Percentiles rank a stretch among this genome's conserved stretches.
Evolutionary conservation across 1,140 invertebrate species (phyloP).

Genomic region (Panagrolaimus sp.): DNA sequence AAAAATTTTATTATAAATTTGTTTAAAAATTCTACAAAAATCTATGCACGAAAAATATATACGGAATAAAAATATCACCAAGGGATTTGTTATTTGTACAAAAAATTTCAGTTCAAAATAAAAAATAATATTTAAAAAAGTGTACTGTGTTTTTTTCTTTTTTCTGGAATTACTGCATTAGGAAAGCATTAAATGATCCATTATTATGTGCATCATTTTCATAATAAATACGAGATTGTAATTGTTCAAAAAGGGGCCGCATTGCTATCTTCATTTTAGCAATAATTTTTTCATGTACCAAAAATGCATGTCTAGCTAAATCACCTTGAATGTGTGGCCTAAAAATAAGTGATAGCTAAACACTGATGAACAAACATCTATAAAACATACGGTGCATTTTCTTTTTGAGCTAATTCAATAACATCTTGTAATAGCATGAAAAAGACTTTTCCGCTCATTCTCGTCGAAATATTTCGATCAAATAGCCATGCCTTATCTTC

Average conservation of each 20-base stretch:
- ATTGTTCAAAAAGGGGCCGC: slow-evolving; percentile 31
- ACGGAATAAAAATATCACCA: too few relatives aligned
- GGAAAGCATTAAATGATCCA: too few relatives aligned
- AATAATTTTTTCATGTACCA: slow-evolving; percentile 34
- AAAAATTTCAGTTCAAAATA: too few relatives aligned
- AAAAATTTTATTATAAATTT: too few relatives aligned
- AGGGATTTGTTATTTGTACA: too few relatives aligned
- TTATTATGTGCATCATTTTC: not conserved
- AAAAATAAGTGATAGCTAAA: slow-evolving; percentile 4
- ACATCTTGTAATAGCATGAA: slow-evolving; percentile 40
- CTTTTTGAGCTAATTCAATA: slow-evolving; percentile 33
- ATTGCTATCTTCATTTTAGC: slow-evolving; percentile 33
- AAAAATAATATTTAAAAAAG: too few relatives aligned
- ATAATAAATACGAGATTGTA: slow-evolving; percentile 26
- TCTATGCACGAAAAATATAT: too few relatives aligned
- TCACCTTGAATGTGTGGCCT: slow-evolving; percentile 27
- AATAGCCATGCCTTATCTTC: slow-evolving; percentile 46
- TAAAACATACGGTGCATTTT: slow-evolving; percentile 36
- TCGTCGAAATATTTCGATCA: slow-evolving; percentile 31
- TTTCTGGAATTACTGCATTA: too few relatives aligned
- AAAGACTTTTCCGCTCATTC: slow-evolving; percentile 44
- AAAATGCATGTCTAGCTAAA: slow-evolving; percentile 31
- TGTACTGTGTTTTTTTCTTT: too few relatives aligned
- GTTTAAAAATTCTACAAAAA: too few relatives aligned
- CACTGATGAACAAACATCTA: not conserved